Percentiles rank a stretch among this genome's conserved stretches.
Evolutionary conservation across 2,888 invertebrate species (phyloP).

Genomic region (Hybos culiciformis): DNA sequence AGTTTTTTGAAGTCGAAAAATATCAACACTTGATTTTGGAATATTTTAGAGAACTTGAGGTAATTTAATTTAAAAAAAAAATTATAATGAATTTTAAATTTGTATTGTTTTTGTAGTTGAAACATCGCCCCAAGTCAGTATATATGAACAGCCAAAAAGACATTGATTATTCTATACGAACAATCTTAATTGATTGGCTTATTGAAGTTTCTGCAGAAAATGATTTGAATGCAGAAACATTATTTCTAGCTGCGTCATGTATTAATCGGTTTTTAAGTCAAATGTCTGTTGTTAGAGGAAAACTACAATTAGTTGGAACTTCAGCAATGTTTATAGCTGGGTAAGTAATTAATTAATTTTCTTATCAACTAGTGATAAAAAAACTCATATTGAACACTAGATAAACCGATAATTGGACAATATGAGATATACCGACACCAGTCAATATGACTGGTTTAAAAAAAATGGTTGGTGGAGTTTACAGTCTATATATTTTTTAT

Average conservation of each 20-base stretch:
- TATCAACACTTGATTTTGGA: conserved; percentile 72
- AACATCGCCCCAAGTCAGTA: conserved; percentile 30
- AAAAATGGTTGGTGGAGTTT: neutral
- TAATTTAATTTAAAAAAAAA: no score
- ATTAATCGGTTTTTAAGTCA: conserved; percentile 90
- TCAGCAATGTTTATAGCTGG: conserved; percentile 94
- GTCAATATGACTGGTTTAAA: no score
- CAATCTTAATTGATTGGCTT: conserved; percentile 92
- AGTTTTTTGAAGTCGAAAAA: conserved; percentile 65
- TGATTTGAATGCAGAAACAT: conserved; percentile 77
- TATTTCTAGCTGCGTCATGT: conserved; percentile 84
- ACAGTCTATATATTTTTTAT: neutral
- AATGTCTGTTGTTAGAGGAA: conserved; percentile 86
- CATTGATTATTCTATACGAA: conserved; percentile 82
- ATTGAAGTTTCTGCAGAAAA: conserved; percentile 96
- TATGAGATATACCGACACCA: neutral
- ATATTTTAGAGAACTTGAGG: conserved; percentile 73
- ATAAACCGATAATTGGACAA: neutral
- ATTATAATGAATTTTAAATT: no score
- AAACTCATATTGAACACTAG: neutral
- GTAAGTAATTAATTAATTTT: no score
- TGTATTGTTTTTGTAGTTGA: conserved; percentile 25
- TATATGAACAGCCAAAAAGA: conserved; percentile 94
- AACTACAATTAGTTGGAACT: conserved; percentile 91
- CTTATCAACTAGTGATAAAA: no score